A percentile compares a stretch with the other conserved stretches of the same genome.
Conservation (phyloP, 2,888 invertebrate species). For the Diabrotica balteata region DNA sequence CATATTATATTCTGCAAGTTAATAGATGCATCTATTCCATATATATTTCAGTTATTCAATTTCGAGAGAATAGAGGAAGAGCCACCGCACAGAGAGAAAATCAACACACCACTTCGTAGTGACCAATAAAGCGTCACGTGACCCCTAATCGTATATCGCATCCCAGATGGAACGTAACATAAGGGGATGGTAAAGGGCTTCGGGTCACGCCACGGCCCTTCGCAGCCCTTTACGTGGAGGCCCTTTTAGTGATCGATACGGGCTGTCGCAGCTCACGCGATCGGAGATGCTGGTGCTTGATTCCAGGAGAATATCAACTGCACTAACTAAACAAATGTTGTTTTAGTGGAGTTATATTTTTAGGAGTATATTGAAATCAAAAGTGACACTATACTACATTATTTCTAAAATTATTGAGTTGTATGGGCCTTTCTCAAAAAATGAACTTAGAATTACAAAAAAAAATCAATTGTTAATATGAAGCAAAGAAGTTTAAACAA, state of each 20-base stretch:
- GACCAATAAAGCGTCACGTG: conserved; percentile 19
- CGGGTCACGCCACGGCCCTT: conserved; percentile 27
- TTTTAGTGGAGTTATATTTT: no score
- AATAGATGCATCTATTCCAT: not conserved
- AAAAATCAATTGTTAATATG: no score
- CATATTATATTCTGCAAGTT: no score
- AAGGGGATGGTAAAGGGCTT: conserved; percentile 24
- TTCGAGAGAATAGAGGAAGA: not conserved
- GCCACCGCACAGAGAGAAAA: conserved; percentile 1
- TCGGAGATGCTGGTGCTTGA: conserved; percentile 30
- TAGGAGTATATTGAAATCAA: no score
- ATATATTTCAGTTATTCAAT: not conserved
- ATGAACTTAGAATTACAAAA: no score
- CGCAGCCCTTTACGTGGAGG: conserved; percentile 19
- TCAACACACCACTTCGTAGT: conserved; percentile 5
- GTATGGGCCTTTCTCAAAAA: no score
- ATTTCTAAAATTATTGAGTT: no score
- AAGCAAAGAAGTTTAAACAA: no score
- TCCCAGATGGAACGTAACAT: conserved; percentile 19
- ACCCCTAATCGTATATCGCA: conserved; percentile 11
- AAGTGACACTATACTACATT: no score
- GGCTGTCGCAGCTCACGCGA: conserved; percentile 29
- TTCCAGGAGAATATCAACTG: not conserved
- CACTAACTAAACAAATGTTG: no score
- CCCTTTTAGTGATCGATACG: conserved; percentile 29